These are phyloP conservation scores for Rhombomys opimus DNA, from an alignment of 2,113 vertebrate genomes.

Conservation along the genomic window DNA sequence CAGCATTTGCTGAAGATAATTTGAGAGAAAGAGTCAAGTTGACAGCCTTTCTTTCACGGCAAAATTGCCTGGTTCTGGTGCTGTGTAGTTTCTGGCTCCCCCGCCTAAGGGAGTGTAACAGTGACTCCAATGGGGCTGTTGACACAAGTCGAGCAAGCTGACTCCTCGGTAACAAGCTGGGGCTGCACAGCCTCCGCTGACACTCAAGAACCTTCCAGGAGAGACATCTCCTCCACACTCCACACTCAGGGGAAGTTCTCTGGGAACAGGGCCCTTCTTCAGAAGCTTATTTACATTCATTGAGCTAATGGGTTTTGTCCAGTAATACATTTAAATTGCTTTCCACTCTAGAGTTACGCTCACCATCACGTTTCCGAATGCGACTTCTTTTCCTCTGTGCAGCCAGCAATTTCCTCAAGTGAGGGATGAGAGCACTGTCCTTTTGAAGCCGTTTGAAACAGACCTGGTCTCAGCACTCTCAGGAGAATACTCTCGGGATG, in stretches of 20 bases:
- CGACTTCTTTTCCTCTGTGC: conserved; percentile 18
- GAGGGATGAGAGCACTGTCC: conserved; percentile 42
- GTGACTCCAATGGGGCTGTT: conserved; percentile 68
- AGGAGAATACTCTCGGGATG: conserved; percentile 64
- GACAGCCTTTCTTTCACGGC: conserved; percentile 62
- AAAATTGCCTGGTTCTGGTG: conserved; percentile 60
- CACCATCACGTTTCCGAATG: conserved; percentile 59
- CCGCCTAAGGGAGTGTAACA: conserved; percentile 56
- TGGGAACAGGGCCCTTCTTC: conserved; percentile 49
- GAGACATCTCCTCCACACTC: conserved; percentile 57
- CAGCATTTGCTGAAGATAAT: conserved; percentile 41
- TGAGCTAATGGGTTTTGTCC: conserved; percentile 72
- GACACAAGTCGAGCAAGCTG: conserved; percentile 59
- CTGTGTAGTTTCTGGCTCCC: conserved; percentile 57
- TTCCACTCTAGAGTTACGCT: conserved; percentile 68
- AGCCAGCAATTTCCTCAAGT: conserved; percentile 64
- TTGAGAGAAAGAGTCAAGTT: conserved; percentile 48
- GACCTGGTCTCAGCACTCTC: conserved; percentile 55
- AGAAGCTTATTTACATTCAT: conserved; percentile 69
- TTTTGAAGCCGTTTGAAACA: conserved; percentile 69
- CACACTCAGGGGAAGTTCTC: conserved; percentile 54
- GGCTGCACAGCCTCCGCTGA: conserved; percentile 51
- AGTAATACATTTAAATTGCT: conserved; percentile 78
- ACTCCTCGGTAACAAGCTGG: conserved; percentile 70
- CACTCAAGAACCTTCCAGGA: conserved; percentile 41